These are phyloP conservation scores for Pseudorhombus dupliciocellatus DNA, from an alignment of 2,113 vertebrate genomes.

Conservation along the genomic window DNA sequence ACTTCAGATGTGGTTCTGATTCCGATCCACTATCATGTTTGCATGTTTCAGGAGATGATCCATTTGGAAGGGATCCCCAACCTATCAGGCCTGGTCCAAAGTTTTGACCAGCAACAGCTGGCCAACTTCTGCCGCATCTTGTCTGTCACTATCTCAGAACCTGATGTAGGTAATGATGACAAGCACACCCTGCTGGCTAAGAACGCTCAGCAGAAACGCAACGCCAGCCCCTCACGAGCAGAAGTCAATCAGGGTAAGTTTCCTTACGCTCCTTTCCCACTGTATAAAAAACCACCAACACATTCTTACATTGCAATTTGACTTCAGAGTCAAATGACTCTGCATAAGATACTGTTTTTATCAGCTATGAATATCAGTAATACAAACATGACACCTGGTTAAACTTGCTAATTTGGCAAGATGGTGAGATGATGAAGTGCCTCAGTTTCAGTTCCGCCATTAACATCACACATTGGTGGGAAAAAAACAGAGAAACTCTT, in stretches of 20 bases:
- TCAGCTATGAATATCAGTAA: too few species aligned
- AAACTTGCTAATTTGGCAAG: too few species aligned
- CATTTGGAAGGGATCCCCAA: conserved; percentile 97
- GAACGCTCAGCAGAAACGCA: conserved; percentile 95
- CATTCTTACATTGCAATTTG: too few species aligned
- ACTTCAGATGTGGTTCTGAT: not conserved
- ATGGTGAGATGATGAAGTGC: too few species aligned
- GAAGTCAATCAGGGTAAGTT: conserved; percentile 95
- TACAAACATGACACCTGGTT: too few species aligned
- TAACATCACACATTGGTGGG: too few species aligned
- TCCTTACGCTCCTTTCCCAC: too few species aligned
- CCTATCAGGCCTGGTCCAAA: conserved; percentile 91
- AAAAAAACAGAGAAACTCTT: too few species aligned
- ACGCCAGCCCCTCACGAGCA: conserved; percentile 89
- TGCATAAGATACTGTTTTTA: too few species aligned
- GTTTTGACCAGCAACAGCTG: conserved; percentile 98
- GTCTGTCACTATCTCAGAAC: conserved; percentile 97
- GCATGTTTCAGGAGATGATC: conserved; percentile 90
- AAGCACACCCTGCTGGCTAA: conserved; percentile 97
- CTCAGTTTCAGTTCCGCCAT: too few species aligned
- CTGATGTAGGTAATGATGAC: conserved; percentile 95
- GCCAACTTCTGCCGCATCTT: conserved; percentile 99
- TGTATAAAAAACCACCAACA: too few species aligned
- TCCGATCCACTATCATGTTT: conserved; percentile 1
- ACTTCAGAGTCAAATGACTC: too few species aligned